These are phyloP conservation scores for Hydrozoanthus gracilis DNA, from an alignment of 92 coral and sea anemone genomes.

Conservation along the genomic window DNA sequence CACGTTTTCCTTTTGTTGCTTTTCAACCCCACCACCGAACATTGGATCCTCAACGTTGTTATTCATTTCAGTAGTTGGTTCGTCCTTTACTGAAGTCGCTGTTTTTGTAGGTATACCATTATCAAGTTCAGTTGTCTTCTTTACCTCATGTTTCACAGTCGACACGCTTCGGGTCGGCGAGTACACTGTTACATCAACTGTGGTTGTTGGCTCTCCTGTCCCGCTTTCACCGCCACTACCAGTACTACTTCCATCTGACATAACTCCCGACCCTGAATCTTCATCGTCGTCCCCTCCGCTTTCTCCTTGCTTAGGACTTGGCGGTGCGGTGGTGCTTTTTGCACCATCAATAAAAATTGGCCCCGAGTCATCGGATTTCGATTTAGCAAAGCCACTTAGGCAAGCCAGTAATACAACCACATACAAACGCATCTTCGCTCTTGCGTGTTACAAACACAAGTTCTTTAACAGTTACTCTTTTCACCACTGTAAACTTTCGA, in stretches of 20 bases:
- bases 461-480: background rate
- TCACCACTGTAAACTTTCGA: background rate
- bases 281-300: conserved; percentile 68
- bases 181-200: conserved; percentile 8
- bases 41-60: background rate
- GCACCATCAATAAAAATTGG: conserved; percentile 62
- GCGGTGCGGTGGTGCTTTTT: conserved; percentile 32
- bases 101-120: conserved; percentile 4
- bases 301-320: conserved; percentile 28
- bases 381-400: conserved; percentile 55
- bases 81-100: background rate
- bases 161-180: conserved; percentile 6
- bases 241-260: conserved; percentile 58
- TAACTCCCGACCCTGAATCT: conserved; percentile 51
- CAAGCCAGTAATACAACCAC: conserved; percentile 60
- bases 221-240: conserved; percentile 54
- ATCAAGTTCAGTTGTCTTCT: background rate
- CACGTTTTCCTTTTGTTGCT: background rate
- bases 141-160: background rate
- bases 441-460: background rate
- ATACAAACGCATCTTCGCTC: conserved; percentile 51
- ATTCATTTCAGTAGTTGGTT: conserved; percentile 21
- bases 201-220: conserved; percentile 27
- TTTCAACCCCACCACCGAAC: background rate
- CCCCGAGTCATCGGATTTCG: conserved; percentile 50